A percentile compares a stretch with the other conserved stretches of the same genome.
These are phyloP conservation scores for Sarcophaga bullata DNA, from an alignment of 1,140 invertebrate species.

Conservation along the genomic window DNA sequence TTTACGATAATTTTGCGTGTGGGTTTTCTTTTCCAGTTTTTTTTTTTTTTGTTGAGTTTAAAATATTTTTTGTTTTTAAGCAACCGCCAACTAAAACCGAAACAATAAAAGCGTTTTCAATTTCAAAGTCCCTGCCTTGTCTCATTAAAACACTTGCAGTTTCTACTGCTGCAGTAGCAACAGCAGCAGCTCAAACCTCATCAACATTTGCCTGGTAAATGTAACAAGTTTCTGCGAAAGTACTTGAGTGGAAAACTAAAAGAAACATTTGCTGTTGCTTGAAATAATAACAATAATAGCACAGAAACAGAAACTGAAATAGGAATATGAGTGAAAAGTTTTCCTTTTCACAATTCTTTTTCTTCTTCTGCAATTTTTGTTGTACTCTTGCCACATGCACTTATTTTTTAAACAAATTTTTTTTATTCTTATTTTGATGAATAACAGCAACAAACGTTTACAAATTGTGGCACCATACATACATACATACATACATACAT, in stretches of 20 bases:
- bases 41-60: too few relatives aligned
- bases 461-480: conserved; percentile 25
- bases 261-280: conserved; percentile 12
- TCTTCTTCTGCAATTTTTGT: too few relatives aligned
- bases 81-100: too few relatives aligned
- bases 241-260: conserved; percentile 26
- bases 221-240: conserved; percentile 27
- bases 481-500: too few relatives aligned
- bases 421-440: neutral
- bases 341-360: neutral
- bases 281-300: neutral
- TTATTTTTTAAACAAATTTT: neutral
- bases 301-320: neutral
- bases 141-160: too few relatives aligned
- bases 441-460: conserved; percentile 4
- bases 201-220: conserved; percentile 28
- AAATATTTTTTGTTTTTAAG: too few relatives aligned
- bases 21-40: too few relatives aligned
- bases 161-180: neutral
- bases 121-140: too few relatives aligned
- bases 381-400: too few relatives aligned
- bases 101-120: too few relatives aligned
- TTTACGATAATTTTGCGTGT: too few relatives aligned
- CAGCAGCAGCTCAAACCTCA: neutral
- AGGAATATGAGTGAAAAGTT: neutral